phyloP scores from a whole-genome alignment of 2,113 vertebrate genomes.

The Microcebus lehilahytsara region DNA sequence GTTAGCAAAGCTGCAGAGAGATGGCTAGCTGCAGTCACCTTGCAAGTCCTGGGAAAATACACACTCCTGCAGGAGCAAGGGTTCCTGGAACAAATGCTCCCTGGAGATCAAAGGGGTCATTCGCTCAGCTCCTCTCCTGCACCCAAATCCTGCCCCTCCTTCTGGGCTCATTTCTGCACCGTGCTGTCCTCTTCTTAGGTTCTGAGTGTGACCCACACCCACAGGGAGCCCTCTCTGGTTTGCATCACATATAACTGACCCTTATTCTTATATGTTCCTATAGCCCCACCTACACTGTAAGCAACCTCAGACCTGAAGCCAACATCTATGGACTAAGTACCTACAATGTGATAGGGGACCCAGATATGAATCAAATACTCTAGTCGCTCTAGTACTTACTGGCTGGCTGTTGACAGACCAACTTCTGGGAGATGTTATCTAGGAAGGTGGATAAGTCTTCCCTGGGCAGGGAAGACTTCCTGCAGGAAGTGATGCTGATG shows the following conservation, averaged over 20 bases:
- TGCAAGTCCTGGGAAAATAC: conserved; percentile 35
- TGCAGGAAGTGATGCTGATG: background rate
- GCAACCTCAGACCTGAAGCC: background rate
- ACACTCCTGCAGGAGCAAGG: background rate
- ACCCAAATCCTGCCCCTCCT: background rate
- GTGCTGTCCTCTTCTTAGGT: background rate
- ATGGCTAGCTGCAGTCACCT: background rate
- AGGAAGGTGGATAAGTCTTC: background rate
- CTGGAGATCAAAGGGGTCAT: background rate
- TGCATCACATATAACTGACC: background rate
- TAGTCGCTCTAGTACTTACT: background rate
- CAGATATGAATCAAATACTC: background rate
- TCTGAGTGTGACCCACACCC: background rate
- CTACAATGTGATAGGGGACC: background rate
- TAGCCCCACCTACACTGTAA: background rate
- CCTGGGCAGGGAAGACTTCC: background rate
- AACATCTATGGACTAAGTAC: background rate
- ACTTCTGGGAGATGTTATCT: background rate
- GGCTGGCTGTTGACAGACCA: background rate
- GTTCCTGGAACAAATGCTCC: background rate
- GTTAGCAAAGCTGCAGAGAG: conserved; percentile 8
- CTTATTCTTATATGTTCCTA: background rate
- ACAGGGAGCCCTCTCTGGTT: background rate
- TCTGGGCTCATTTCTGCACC: background rate
- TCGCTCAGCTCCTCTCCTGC: background rate